A percentile compares a stretch with the other conserved stretches of the same genome.
Evolutionary conservation across 2,113 vertebrate species (phyloP).

Genomic region (Oncorhynchus clarkii): DNA sequence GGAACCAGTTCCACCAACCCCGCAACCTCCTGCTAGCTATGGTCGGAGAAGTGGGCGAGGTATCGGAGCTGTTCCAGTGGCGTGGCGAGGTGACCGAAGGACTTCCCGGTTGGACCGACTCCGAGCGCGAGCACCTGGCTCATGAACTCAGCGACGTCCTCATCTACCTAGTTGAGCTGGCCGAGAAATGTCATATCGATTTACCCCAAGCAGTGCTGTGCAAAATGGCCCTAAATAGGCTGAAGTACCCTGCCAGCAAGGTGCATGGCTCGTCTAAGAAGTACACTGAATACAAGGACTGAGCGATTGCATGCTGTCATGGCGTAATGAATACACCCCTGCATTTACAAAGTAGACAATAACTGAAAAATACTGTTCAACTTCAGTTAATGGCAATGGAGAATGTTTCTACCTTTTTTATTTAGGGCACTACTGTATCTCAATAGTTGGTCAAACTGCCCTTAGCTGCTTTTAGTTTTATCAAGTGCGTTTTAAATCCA

Average conservation of each 20-base stretch:
- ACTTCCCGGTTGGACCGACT: constrained; percentile 77
- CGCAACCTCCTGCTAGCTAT: constrained; percentile 86
- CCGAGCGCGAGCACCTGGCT: constrained; percentile 75
- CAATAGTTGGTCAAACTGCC: neutral
- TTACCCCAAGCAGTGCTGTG: constrained; percentile 81
- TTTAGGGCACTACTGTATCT: neutral
- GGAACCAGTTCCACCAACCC: constrained; percentile 87
- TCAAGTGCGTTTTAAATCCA: neutral
- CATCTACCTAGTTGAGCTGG: constrained; percentile 86
- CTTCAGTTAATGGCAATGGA: neutral
- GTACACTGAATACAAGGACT: constrained; percentile 80
- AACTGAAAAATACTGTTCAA: neutral
- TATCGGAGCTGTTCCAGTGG: constrained; percentile 91
- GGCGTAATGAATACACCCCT: too few relatives aligned
- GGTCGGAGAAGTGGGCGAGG: constrained; percentile 88
- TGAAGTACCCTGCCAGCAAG: constrained; percentile 81
- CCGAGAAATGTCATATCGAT: constrained; percentile 83
- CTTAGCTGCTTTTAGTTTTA: neutral
- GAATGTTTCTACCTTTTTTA: neutral
- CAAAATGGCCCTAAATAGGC: constrained; percentile 83
- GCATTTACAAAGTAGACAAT: neutral
- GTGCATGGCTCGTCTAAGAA: constrained; percentile 85
- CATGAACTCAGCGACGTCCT: constrained; percentile 89
- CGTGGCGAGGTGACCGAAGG: constrained; percentile 78
- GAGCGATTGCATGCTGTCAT: neutral